phyloP scores from a whole-genome alignment of 2,888 invertebrate species.

The Agapetus fuscipes region DNA sequence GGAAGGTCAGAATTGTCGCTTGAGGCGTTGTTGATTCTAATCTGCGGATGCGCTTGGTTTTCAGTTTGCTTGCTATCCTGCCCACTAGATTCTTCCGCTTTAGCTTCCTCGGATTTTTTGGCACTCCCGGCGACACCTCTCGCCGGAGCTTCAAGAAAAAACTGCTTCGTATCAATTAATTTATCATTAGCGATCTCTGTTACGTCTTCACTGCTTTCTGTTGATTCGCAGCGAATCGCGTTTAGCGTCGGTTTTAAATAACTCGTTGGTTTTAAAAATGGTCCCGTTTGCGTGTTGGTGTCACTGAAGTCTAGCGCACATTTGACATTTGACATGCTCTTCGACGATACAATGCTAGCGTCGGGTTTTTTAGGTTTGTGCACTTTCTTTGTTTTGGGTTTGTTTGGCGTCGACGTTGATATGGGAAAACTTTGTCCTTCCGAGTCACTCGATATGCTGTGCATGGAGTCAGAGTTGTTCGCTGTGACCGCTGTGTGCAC shows the following conservation, averaged over 20 bases:
- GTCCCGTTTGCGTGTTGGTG: constrained; percentile 34
- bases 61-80: constrained; percentile 19
- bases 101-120: constrained; percentile 4
- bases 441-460: constrained; percentile 57
- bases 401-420: constrained; percentile 42
- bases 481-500: constrained; percentile 49
- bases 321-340: constrained; percentile 54
- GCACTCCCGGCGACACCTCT: constrained; percentile 7
- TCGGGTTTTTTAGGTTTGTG: constrained; percentile 28
- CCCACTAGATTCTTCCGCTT: constrained; percentile 11
- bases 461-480: constrained; percentile 54
- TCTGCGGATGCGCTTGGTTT: constrained; percentile 12
- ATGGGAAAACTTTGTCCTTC: constrained; percentile 49
- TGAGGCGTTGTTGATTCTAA: constrained; percentile 8
- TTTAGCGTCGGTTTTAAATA: constrained; percentile 44
- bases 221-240: constrained; percentile 41
- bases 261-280: constrained; percentile 29
- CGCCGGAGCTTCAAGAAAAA: constrained; percentile 20
- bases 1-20: constrained; percentile 22
- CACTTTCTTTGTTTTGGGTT: constrained; percentile 43
- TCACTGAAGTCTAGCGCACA: constrained; percentile 39
- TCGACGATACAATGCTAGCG: constrained; percentile 44
- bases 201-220: constrained; percentile 23
- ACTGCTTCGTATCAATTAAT: constrained; percentile 12
- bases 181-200: constrained; percentile 8